A percentile compares a stretch with the other conserved stretches of the same genome.
These are phyloP conservation scores for Nematolebias whitei DNA, from an alignment of 2,113 vertebrate species.

Conservation along the genomic window DNA sequence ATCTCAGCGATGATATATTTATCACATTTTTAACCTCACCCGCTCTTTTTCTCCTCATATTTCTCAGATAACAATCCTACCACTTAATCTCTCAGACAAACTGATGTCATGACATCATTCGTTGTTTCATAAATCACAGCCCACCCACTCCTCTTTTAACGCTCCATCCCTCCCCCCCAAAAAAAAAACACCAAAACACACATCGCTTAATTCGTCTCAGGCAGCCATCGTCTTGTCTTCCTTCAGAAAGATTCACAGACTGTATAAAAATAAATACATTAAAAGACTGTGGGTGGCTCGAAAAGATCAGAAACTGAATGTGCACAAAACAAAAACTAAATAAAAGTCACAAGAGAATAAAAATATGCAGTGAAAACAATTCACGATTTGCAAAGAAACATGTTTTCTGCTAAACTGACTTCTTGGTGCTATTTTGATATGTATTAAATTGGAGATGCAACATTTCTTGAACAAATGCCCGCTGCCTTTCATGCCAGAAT, in stretches of 20 bases:
- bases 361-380: too few species aligned
- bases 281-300: neutral
- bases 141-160: slow-evolving; percentile 34
- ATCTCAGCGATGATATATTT: slow-evolving; percentile 26
- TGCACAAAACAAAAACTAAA: too few species aligned
- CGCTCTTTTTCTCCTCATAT: slow-evolving; percentile 11
- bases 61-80: slow-evolving; percentile 34
- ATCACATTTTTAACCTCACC: slow-evolving; percentile 29
- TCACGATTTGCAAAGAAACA: too few species aligned
- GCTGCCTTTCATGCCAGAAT: too few species aligned
- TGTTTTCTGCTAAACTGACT: too few species aligned
- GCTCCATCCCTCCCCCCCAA: slow-evolving; percentile 31
- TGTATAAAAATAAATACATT: neutral
- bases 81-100: slow-evolving; percentile 51
- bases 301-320: too few species aligned
- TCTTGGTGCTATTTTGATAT: too few species aligned
- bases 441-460: too few species aligned
- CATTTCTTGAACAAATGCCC: too few species aligned
- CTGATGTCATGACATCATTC: slow-evolving; percentile 51
- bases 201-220: neutral
- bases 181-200: too few species aligned
- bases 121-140: slow-evolving; percentile 46
- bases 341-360: too few species aligned
- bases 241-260: neutral
- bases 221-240: neutral